Conservation (phyloP, 1,140 invertebrate species). For the Apis mellifera region Amel_HAv3.1 CM009939.2:5633501-5634000, state of each 20-base stretch:
- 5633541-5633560: slow-evolving; percentile 2
- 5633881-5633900: no score
- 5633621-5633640: neutral
- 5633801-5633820: neutral
- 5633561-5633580: slow-evolving; percentile 40
- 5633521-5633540: neutral
- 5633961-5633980: no score
- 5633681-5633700: slow-evolving; percentile 59
- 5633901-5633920: no score
- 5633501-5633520: neutral
- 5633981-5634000: no score
- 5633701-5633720: slow-evolving; percentile 51
- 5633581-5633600: slow-evolving; percentile 53
- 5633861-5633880: no score
- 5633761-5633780: neutral
- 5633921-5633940: no score
- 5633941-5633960: no score
- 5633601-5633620: slow-evolving; percentile 62
- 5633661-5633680: slow-evolving; percentile 61
- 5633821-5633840: no score
- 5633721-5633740: slow-evolving; percentile 43
- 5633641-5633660: slow-evolving; percentile 51
- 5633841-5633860: no score
- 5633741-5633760: neutral
- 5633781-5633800: neutral